A percentile compares a stretch with the other conserved stretches of the same genome.
phyloP scores from a whole-genome alignment of 2,797 vertebrate species.

The Triplophysa bombifrons region DNA sequence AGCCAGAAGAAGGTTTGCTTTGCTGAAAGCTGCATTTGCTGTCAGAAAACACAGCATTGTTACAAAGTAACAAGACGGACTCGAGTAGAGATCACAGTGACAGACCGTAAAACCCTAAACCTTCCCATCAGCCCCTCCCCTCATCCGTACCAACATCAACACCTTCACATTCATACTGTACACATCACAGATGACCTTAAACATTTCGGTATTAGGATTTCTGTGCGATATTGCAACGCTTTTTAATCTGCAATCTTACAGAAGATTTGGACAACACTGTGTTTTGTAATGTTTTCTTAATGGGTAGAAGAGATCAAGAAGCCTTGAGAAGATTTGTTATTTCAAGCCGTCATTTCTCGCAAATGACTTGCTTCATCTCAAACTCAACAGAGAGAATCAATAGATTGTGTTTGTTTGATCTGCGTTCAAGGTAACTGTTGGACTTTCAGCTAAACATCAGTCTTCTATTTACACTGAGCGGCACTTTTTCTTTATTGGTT shows the following conservation, averaged over 20 bases:
- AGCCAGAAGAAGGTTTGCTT: slow-evolving; percentile 2
- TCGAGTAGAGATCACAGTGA: background rate
- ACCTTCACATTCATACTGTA: background rate
- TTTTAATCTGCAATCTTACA: no score
- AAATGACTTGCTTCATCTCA: background rate
- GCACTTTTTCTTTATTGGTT: background rate
- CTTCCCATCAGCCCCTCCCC: slow-evolving; percentile 3
- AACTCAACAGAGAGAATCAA: slow-evolving; percentile 16
- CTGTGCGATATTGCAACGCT: background rate
- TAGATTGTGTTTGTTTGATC: slow-evolving; percentile 24
- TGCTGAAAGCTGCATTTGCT: background rate
- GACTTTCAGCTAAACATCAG: slow-evolving; percentile 17
- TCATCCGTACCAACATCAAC: background rate
- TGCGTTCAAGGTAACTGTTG: background rate
- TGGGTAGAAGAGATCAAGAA: background rate
- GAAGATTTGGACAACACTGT: background rate
- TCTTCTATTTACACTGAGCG: background rate
- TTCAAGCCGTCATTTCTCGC: background rate
- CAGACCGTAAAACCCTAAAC: background rate
- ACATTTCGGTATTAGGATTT: background rate
- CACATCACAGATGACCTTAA: background rate
- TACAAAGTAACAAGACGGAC: background rate
- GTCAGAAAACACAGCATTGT: slow-evolving; percentile 11
- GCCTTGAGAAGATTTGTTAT: background rate
- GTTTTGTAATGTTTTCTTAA: background rate